Evolutionary conservation across 2,888 invertebrate species (phyloP).

Genomic region (Drosophila koepferae): DNA sequence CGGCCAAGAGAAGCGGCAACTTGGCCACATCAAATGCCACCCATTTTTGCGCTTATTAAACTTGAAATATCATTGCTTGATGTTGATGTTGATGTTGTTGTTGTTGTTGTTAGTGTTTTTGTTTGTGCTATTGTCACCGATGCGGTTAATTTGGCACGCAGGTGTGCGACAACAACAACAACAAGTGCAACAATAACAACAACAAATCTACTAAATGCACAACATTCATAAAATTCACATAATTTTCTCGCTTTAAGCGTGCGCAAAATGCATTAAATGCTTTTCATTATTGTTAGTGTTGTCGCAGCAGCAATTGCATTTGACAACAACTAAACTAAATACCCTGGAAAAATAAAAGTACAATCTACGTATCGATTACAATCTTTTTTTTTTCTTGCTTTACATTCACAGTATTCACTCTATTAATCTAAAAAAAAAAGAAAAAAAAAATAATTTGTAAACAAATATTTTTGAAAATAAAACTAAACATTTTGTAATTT

Average conservation of each 20-base stretch:
- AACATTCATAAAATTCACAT: conserved; percentile 61
- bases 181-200: conserved; percentile 33
- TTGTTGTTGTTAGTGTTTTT: neutral
- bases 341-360: conserved; percentile 25
- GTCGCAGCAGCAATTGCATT: conserved; percentile 27
- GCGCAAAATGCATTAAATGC: conserved; percentile 71
- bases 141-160: conserved; percentile 69
- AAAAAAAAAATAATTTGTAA: too few relatives aligned
- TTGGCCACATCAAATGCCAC: conserved; percentile 47
- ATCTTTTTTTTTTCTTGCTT: too few relatives aligned
- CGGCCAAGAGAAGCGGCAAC: conserved; percentile 6
- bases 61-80: conserved; percentile 52
- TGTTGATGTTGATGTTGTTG: neutral
- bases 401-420: too few relatives aligned
- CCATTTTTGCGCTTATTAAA: conserved; percentile 62
- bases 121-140: conserved; percentile 60
- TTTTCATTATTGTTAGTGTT: conserved; percentile 30
- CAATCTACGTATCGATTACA: too few relatives aligned
- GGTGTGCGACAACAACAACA: conserved; percentile 62
- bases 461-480: too few relatives aligned
- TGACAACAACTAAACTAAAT: conserved; percentile 25
- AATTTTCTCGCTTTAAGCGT: conserved; percentile 70
- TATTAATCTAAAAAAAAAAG: too few relatives aligned
- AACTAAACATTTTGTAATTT: too few relatives aligned
- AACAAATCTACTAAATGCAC: conserved; percentile 41